These are phyloP conservation scores for Cosmopolites sordidus DNA, from an alignment of 2,888 invertebrate species.

Conservation along the genomic window DNA sequence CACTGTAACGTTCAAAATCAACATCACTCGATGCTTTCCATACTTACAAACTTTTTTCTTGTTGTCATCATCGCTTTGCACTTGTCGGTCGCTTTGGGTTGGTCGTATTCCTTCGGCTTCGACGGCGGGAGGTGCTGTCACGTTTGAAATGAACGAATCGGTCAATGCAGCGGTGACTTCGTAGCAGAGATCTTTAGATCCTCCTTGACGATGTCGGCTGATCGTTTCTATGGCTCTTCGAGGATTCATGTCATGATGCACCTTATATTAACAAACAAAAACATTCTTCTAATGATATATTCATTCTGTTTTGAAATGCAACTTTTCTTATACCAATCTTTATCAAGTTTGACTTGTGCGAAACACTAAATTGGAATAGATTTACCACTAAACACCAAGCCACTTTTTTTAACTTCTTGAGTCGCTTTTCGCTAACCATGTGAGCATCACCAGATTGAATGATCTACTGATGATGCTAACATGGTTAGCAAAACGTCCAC, in stretches of 20 bases:
- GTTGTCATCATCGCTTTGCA: neutral
- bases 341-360: no score
- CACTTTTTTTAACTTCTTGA: no score
- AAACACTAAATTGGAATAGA: no score
- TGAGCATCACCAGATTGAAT: no score
- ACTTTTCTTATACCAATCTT: no score
- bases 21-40: no score
- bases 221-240: constrained; percentile 39
- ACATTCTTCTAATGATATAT: no score
- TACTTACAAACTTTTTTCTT: constrained; percentile 1
- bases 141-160: constrained; percentile 34
- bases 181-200: constrained; percentile 33
- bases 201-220: constrained; percentile 37
- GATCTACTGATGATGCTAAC: no score
- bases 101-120: neutral
- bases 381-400: no score
- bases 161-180: constrained; percentile 40
- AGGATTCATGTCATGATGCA: constrained; percentile 33
- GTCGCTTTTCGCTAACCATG: no score
- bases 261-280: constrained; percentile 31
- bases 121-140: constrained; percentile 23
- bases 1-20: neutral
- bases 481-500: no score
- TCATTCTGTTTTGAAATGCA: no score
- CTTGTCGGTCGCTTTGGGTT: neutral